These are phyloP conservation scores for Phymastichus coffea DNA, from an alignment of 1,140 invertebrate species.

Conservation along the genomic window DNA sequence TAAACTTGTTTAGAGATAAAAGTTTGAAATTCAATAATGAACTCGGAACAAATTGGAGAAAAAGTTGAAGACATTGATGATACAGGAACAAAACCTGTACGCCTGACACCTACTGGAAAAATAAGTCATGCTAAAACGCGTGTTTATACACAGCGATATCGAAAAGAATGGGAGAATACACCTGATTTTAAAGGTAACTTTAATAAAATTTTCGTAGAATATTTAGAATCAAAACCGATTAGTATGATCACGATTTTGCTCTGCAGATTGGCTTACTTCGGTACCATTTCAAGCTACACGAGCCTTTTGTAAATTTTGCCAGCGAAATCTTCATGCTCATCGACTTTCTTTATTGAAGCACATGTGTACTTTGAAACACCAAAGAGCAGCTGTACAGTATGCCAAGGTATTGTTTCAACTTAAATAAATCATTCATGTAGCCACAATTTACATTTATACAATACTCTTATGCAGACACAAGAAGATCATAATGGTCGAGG, in stretches of 20 bases:
- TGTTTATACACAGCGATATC: slow-evolving; percentile 61
- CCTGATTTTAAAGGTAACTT: slow-evolving; percentile 59
- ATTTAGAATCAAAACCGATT: background rate
- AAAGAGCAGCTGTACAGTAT: slow-evolving; percentile 54
- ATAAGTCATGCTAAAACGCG: slow-evolving; percentile 54
- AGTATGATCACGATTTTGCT: background rate
- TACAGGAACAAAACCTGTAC: slow-evolving; percentile 11
- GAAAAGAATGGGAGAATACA: slow-evolving; percentile 62
- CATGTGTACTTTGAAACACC: slow-evolving; percentile 61
- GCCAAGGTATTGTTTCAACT: slow-evolving; percentile 22
- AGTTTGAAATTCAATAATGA: background rate
- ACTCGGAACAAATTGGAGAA: too few species aligned
- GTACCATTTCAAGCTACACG: slow-evolving; percentile 57
- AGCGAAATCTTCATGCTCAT: slow-evolving; percentile 64
- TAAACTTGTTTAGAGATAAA: too few species aligned
- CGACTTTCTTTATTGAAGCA: slow-evolving; percentile 61
- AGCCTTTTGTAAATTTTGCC: slow-evolving; percentile 61
- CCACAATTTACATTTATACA: too few species aligned
- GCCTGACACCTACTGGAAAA: slow-evolving; percentile 54
- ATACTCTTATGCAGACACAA: background rate
- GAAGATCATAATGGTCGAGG: background rate
- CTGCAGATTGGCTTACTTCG: slow-evolving; percentile 59
- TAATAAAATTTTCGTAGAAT: too few species aligned
- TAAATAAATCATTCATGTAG: too few species aligned
- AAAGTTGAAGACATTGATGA: slow-evolving; percentile 28